Base-by-base conservation (phyloP, 2,113 vertebrate species). In the Melozone crissalis region DNA sequence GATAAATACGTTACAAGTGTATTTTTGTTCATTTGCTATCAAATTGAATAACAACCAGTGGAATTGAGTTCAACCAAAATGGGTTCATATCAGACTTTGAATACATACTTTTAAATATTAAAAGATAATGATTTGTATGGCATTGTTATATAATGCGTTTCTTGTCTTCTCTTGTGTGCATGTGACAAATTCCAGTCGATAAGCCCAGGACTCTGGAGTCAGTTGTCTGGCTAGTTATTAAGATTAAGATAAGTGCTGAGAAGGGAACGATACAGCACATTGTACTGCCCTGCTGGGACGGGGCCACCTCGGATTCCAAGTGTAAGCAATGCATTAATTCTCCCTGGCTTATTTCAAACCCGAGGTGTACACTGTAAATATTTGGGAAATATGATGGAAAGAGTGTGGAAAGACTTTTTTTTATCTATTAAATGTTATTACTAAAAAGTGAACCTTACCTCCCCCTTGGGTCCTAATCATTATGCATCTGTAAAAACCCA, bases 191-290 rank as follows among this genome's bases (percentile, higher is more conserved):
- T 97, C 97, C 97, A 96, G 96, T 94, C 76, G 98, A 99, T 99
- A 99, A 99, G 97, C 90, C 39, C 68, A 91, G 96, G 96, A 97
- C 97, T 97, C 95, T 98, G 98, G 98, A 99, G 98, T 98, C 98
- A 97, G 98, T 97, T 98, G 98, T 98, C 98, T 98, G 98, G 98
- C 97, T 97, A 91, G 98, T 98, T 99, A 98, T 98, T 98, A 97
- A 97, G 97, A 98, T 97, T 98, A 97, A 98, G 98, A 98, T 99
- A 98, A 98, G 97, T 96, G 84, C 95, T 95, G 85, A 98, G 98
- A 98, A 97, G 2, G 81, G 94, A 97, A 97, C 97, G 98, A 97
- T 98, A 98, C 95, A 95, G 97, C 57, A 88, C 96, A 97, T 97
- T 98, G 97, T 98, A 88, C 96, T 96, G 72, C 95, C 94, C 96